A percentile compares a stretch with the other conserved stretches of the same genome.
Conservation (phyloP, 2,113 vertebrate species). For the Lasiurus cinereus region DNA sequence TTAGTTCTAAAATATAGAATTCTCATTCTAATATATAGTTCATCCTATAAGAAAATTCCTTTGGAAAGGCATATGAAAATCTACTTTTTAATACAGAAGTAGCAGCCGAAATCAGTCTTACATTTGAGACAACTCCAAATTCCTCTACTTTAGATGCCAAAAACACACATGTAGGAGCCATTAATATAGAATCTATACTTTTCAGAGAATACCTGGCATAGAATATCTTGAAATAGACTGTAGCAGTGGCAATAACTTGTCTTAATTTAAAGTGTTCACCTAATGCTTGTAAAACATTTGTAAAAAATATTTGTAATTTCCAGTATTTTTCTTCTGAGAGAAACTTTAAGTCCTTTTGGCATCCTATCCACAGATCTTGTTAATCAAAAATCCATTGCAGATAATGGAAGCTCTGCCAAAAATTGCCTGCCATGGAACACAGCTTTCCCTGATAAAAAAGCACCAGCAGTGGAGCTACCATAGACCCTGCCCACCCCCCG, state of each 20-base stretch:
- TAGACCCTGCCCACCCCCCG: too few relatives aligned
- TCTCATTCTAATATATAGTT: slow-evolving; percentile 99
- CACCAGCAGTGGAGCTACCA: too few relatives aligned
- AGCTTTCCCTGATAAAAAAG: too few relatives aligned
- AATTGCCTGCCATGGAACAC: too few relatives aligned
- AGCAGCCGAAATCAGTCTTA: slow-evolving; percentile 98
- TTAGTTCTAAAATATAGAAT: slow-evolving; percentile 99
- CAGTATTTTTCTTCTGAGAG: slow-evolving; percentile 99
- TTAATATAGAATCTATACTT: slow-evolving; percentile 99
- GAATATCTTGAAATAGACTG: slow-evolving; percentile 99
- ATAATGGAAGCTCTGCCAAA: background rate
- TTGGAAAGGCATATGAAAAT: slow-evolving; percentile 99
- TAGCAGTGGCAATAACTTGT: slow-evolving; percentile 99
- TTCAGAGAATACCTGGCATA: slow-evolving; percentile 99
- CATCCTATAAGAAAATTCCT: slow-evolving; percentile 99
- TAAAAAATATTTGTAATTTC: slow-evolving; percentile 99
- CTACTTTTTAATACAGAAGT: slow-evolving; percentile 99
- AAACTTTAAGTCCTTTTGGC: slow-evolving; percentile 98
- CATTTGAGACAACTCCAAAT: slow-evolving; percentile 99
- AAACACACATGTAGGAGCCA: slow-evolving; percentile 99
- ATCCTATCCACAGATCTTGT: slow-evolving; percentile 98
- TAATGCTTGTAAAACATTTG: slow-evolving; percentile 95
- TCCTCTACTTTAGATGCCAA: slow-evolving; percentile 99
- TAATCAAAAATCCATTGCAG: slow-evolving; percentile 99
- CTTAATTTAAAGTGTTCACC: slow-evolving; percentile 99